phyloP scores from a whole-genome alignment of 2,113 vertebrate species.

The Scomber colias region DNA sequence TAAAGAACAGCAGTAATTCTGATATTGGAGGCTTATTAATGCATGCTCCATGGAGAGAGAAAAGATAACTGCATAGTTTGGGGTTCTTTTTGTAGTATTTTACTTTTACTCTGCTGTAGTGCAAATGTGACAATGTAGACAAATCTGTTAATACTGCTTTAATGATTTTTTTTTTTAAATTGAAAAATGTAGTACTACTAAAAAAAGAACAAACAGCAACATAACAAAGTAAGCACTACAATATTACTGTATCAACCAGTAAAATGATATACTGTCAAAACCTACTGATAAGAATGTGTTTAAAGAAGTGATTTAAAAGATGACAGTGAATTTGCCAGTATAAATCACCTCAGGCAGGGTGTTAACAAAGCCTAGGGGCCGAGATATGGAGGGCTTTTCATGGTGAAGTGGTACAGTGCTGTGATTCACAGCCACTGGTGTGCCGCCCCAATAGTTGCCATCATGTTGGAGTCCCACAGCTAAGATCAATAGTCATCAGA shows the following conservation, averaged over 20 bases:
- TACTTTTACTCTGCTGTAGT: too few species aligned
- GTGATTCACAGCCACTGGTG: conserved; percentile 53
- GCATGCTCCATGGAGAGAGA: neutral
- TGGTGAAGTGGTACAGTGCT: conserved; percentile 43
- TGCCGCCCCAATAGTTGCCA: conserved; percentile 49
- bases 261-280: neutral
- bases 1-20: neutral
- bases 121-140: too few species aligned
- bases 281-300: conserved; percentile 4
- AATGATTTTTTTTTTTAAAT: too few species aligned
- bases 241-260: neutral
- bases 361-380: conserved; percentile 41
- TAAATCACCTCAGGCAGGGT: conserved; percentile 33
- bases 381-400: conserved; percentile 44
- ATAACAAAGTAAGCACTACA: too few species aligned
- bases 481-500: conserved; percentile 77
- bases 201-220: neutral
- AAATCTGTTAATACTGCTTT: too few species aligned
- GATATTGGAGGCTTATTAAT: neutral
- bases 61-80: neutral
- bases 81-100: too few species aligned
- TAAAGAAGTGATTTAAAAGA: conserved; percentile 35
- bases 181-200: too few species aligned
- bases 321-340: conserved; percentile 18
- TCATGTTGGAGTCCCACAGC: conserved; percentile 41